phyloP scores from a whole-genome alignment of 1,140 invertebrate genomes.

The Bombyx mori region ASM3026992v2 NC_085126.1:6109001-6109500 shows the following conservation, averaged over 20 bases:
- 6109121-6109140: background rate
- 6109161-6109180: background rate
- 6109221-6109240: background rate
- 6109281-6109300: background rate
- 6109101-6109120: background rate
- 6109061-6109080: background rate
- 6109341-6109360: constrained; percentile 11
- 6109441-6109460: constrained; percentile 10
- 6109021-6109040: too few species aligned
- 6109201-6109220: background rate
- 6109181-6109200: background rate
- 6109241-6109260: background rate
- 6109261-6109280: background rate
- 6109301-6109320: background rate
- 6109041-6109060: background rate
- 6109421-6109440: constrained; percentile 12
- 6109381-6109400: constrained; percentile 6
- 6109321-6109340: constrained; percentile 1
- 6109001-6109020: too few species aligned
- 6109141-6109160: background rate
- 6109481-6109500: constrained; percentile 7
- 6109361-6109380: constrained; percentile 11
- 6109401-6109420: constrained; percentile 9
- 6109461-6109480: constrained; percentile 7
- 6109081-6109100: background rate